Evolutionary conservation across 2,113 vertebrate genomes (phyloP).

Genomic region (Clinocottus analis): DNA sequence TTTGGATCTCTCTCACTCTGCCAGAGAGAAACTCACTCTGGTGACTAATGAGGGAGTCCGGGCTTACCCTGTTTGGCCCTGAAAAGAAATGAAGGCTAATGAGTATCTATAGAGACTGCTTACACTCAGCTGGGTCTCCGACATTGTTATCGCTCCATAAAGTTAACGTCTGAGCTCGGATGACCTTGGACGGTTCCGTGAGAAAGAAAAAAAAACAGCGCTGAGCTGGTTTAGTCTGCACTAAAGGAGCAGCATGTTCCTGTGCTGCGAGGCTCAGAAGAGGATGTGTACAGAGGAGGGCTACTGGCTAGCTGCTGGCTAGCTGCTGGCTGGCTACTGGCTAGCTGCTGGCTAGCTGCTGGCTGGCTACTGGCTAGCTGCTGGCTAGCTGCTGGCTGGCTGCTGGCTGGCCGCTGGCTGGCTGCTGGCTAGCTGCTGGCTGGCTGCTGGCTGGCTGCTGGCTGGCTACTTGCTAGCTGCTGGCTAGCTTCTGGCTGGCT

Average conservation of each 20-base stretch:
- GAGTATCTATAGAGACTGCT: conserved; percentile 54
- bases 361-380: no score
- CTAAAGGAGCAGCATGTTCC: conserved; percentile 33
- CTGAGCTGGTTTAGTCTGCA: conserved; percentile 26
- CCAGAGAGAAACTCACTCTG: conserved; percentile 27
- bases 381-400: no score
- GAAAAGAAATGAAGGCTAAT: conserved; percentile 65
- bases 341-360: no score
- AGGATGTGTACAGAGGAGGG: conserved; percentile 20
- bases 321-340: no score
- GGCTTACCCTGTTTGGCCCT: conserved; percentile 44
- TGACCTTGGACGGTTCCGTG: conserved; percentile 42
- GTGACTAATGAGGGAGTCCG: conserved; percentile 47
- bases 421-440: no score
- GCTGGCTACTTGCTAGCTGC: no score
- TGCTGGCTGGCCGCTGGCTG: no score
- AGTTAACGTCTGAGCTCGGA: conserved; percentile 53
- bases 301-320: no score
- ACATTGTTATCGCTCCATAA: conserved; percentile 63
- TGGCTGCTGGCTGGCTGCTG: no score
- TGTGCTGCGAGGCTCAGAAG: conserved; percentile 22
- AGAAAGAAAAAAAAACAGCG: conserved; percentile 25
- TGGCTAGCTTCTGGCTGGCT: no score
- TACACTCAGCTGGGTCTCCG: conserved; percentile 37
- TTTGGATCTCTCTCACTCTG: no score